Percentiles rank a stretch among this genome's conserved stretches.
These are phyloP conservation scores for Tetraodon nigroviridis DNA, from an alignment of 2,113 vertebrate genomes.

Conservation along the genomic window DNA sequence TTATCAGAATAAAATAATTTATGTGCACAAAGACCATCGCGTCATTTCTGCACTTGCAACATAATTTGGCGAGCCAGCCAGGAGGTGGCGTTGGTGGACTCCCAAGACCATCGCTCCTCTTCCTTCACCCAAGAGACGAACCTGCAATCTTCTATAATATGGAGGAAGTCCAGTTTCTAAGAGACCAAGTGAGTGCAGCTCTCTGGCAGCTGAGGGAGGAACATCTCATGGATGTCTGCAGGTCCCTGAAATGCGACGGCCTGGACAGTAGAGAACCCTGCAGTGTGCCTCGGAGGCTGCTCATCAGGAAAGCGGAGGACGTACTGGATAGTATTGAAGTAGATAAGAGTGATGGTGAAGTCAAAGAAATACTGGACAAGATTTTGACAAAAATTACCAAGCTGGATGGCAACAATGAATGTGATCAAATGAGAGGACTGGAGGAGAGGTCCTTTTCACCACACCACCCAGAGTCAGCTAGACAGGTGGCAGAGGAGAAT, in stretches of 20 bases:
- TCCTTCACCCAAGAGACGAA: neutral
- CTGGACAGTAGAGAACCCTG: neutral
- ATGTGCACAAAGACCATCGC: no score
- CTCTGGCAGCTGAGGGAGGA: constrained; percentile 3
- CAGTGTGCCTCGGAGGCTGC: neutral
- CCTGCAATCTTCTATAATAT: neutral
- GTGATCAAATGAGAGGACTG: neutral
- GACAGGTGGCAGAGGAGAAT: neutral
- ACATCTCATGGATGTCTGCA: constrained; percentile 3
- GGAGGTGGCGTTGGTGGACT: neutral
- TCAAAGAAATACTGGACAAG: neutral
- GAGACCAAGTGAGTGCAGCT: neutral
- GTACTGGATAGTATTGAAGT: neutral
- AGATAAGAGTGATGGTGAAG: neutral
- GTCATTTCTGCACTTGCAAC: no score
- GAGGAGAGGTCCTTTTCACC: neutral
- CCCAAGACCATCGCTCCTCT: neutral
- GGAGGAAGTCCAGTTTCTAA: neutral
- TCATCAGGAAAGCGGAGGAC: neutral
- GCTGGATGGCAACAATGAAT: neutral
- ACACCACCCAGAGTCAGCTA: no score
- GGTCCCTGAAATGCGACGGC: neutral
- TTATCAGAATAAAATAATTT: no score
- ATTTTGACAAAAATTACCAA: neutral
- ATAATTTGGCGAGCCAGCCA: no score